Evolutionary conservation across 2,113 vertebrate genomes (phyloP).

Genomic region (Epinephelus lanceolatus): DNA sequence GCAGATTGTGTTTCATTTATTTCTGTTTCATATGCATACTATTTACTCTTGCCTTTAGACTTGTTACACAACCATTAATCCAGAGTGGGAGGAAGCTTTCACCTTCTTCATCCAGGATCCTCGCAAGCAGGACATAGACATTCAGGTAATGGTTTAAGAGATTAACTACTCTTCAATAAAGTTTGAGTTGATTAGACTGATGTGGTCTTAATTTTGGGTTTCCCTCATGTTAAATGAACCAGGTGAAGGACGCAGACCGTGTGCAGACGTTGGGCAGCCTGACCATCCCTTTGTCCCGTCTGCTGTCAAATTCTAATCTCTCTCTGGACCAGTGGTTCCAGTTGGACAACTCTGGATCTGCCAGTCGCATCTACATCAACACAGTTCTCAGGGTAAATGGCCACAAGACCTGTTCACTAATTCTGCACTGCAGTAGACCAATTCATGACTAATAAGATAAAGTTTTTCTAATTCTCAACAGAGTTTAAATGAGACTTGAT

Average conservation of each 20-base stretch:
- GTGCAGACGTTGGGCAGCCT: constrained; percentile 88
- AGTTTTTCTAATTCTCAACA: no score
- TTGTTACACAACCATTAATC: constrained; percentile 84
- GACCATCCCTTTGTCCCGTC: constrained; percentile 86
- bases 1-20: neutral
- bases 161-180: neutral
- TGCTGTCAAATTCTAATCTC: constrained; percentile 85
- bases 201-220: constrained; percentile 16
- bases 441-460: neutral
- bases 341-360: constrained; percentile 86
- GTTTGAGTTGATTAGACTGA: neutral
- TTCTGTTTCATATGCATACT: neutral
- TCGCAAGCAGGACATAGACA: constrained; percentile 86
- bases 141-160: constrained; percentile 60
- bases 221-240: neutral
- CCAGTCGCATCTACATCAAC: constrained; percentile 91
- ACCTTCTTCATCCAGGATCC: constrained; percentile 94
- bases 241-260: constrained; percentile 93
- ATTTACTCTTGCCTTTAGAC: constrained; percentile 76
- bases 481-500: neutral
- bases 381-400: constrained; percentile 73
- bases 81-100: constrained; percentile 92
- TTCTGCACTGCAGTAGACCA: neutral
- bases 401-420: neutral
- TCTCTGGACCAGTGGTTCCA: constrained; percentile 92